Evolutionary conservation across 2,888 invertebrate species (phyloP).

Genomic region (Antheraea assamensis): DNA sequence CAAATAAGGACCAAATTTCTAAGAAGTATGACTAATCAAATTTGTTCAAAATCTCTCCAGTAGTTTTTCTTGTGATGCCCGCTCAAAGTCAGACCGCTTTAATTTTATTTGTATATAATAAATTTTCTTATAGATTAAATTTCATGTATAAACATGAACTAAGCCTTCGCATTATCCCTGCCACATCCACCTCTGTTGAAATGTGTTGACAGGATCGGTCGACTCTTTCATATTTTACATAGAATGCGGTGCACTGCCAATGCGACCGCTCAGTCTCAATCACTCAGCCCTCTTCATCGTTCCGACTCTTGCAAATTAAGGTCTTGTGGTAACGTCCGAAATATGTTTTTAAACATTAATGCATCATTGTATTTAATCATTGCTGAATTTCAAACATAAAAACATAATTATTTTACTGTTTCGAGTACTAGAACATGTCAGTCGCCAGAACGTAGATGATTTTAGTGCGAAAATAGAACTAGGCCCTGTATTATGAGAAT

Average conservation of each 20-base stretch:
- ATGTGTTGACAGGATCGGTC: conserved; percentile 33
- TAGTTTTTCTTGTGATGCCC: no score
- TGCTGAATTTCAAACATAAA: not conserved
- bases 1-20: no score
- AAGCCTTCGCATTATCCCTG: conserved; percentile 27
- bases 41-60: no score
- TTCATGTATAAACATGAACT: not conserved
- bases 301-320: conserved; percentile 74
- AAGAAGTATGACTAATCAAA: no score
- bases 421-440: not conserved
- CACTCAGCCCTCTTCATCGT: conserved; percentile 66
- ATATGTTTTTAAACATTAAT: conserved; percentile 19
- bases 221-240: conserved; percentile 79
- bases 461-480: not conserved
- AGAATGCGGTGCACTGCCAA: conserved; percentile 75
- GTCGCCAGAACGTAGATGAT: not conserved
- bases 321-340: conserved; percentile 57
- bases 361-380: not conserved
- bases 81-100: no score
- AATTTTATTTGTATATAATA: no score
- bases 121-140: no score
- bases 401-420: no score
- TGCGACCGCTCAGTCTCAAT: conserved; percentile 70
- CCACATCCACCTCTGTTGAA: conserved; percentile 55
- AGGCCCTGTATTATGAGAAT: not conserved